Percentiles rank a stretch among this genome's conserved stretches.
Evolutionary conservation across 2,113 vertebrate genomes (phyloP).

Genomic region (Barnardius zonarius): DNA sequence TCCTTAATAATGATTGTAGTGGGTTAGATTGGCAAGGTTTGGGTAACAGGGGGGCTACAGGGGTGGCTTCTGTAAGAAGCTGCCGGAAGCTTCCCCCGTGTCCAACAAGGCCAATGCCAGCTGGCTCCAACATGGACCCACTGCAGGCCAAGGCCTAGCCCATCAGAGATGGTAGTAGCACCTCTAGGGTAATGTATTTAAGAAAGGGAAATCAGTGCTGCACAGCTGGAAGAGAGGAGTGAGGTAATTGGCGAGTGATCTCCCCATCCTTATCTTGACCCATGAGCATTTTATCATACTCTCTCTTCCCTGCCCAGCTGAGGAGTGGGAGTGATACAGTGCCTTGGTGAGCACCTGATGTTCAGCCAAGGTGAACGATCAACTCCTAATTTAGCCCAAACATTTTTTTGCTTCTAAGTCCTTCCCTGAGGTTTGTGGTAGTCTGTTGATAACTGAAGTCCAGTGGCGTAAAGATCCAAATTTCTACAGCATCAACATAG

Average conservation of each 20-base stretch:
- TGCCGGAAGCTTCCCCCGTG: background rate
- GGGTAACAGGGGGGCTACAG: rapidly evolving
- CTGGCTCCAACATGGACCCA: rapidly evolving
- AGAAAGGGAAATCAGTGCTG: background rate
- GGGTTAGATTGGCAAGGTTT: background rate
- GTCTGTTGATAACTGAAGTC: background rate
- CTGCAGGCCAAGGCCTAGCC: background rate
- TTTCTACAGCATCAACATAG: background rate
- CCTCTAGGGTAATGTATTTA: background rate
- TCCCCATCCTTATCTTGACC: background rate
- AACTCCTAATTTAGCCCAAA: background rate
- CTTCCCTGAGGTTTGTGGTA: background rate
- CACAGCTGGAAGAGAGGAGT: background rate
- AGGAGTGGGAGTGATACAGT: background rate
- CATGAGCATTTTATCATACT: rapidly evolving
- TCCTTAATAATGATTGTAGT: background rate
- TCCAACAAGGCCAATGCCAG: background rate
- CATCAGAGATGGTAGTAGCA: rapidly evolving
- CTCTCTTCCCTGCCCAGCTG: background rate
- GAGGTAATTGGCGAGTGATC: background rate
- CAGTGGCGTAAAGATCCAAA: background rate
- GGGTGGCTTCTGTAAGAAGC: background rate
- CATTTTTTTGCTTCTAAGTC: background rate
- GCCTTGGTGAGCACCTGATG: background rate
- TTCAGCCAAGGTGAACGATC: background rate